Base-by-base conservation (phyloP, 2,888 invertebrate genomes). In the Euzophera pinguis region DNA sequence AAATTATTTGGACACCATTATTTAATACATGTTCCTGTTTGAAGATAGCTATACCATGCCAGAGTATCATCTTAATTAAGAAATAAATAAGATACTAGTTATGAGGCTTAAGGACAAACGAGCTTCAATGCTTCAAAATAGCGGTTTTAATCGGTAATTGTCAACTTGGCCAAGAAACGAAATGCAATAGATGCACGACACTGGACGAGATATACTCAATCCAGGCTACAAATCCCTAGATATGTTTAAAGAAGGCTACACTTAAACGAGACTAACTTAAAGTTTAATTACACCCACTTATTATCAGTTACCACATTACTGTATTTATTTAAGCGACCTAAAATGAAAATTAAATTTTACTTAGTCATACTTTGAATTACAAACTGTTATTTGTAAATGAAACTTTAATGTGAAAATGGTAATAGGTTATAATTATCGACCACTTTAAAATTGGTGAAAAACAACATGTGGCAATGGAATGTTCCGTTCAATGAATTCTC, bases 401-500 rank as follows among this genome's bases (percentile, higher is more conserved):
- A 67, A 70, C 65, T 62, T 57, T 55, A 29, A 64, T 61, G 50
- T 54, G 32, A 51, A 52, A 54, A 63, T 63, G 63, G 59, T 66
- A 62, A 69, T 53, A 52, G 48, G 53, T 57, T 59, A 52, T 34
- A 29, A 54, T 59, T 27, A 27, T 42, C 7, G 38, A 47, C 55
- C 49, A 52, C 53, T 50, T 43, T 57, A 53, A 53, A 64, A 57
- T 53, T 62, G 62, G 62, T 70, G 67, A 64, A 67, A 73, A 69
- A 56, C 55, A 53, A 67, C 66, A 67, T 52, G 38, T 47, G 56
- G 45, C 16, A 43, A 29, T 34, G 32, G 10, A 32, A 14, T 43
- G 29, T 10, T 16, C 12, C 12, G 39, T 41, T 17, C 10, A 13
- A 43, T 6, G 14, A 39, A 7, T 38, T 38, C 16, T 39, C 16